phyloP scores from a whole-genome alignment of 2,113 vertebrate species.

The Athene cunicularia region DNA sequence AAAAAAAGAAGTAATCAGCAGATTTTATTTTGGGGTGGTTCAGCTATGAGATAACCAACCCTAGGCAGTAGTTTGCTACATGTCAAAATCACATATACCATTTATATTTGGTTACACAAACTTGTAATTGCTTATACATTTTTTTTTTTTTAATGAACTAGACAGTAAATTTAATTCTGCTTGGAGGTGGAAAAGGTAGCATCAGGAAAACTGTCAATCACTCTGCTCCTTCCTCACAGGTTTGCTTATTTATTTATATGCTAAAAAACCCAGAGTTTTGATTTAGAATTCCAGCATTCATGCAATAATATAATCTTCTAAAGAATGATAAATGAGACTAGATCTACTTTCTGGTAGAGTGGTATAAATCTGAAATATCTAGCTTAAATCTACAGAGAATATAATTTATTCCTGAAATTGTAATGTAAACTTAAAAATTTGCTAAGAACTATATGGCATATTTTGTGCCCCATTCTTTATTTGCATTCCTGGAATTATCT shows the following conservation, averaged over 20 bases:
- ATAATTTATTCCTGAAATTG: neutral
- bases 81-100: neutral
- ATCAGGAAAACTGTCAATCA: neutral
- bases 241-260: neutral
- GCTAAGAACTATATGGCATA: rapidly evolving
- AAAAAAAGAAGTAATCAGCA: neutral
- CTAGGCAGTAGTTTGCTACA: neutral
- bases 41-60: neutral
- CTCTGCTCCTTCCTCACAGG: neutral
- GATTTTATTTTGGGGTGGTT: neutral
- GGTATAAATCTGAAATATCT: neutral
- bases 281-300: neutral
- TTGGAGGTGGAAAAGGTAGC: neutral
- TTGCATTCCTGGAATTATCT: neutral
- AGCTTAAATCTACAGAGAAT: neutral
- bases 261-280: neutral
- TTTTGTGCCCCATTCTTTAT: neutral
- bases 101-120: neutral
- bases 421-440: neutral
- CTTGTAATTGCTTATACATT: neutral
- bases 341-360: neutral
- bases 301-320: neutral
- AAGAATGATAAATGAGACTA: neutral
- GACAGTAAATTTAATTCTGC: neutral
- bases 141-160: neutral